phyloP scores from a whole-genome alignment of 2,113 vertebrate genomes.

The Nansenia antarctica region DNA sequence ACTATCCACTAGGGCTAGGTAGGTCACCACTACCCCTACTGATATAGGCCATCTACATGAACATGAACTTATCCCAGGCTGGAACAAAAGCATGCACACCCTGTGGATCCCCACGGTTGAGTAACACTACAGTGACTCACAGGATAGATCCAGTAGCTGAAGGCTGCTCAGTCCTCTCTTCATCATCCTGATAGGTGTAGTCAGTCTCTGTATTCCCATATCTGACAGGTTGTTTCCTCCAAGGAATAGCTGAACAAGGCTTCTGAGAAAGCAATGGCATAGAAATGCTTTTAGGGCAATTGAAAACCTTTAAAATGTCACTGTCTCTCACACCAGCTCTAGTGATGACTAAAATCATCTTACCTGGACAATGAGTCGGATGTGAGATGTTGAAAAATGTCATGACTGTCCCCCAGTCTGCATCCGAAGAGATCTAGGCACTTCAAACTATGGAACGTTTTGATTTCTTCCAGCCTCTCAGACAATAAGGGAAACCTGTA shows the following conservation, averaged over 20 bases:
- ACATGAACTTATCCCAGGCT: too few relatives aligned
- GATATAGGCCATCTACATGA: neutral
- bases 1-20: neutral
- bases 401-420: slow-evolving; percentile 91
- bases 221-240: slow-evolving; percentile 90
- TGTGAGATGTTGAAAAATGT: slow-evolving; percentile 88
- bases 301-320: neutral
- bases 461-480: slow-evolving; percentile 91
- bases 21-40: neutral
- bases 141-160: slow-evolving; percentile 85
- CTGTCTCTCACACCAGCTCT: neutral
- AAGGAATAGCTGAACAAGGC: slow-evolving; percentile 82
- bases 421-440: slow-evolving; percentile 92
- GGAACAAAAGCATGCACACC: too few relatives aligned
- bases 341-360: neutral
- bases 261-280: slow-evolving; percentile 43
- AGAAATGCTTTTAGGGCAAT: neutral
- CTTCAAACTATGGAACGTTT: slow-evolving; percentile 85
- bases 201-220: slow-evolving; percentile 86
- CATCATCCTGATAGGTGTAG: slow-evolving; percentile 87
- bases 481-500: slow-evolving; percentile 89
- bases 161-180: slow-evolving; percentile 87
- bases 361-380: slow-evolving; percentile 87
- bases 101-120: too few relatives aligned
- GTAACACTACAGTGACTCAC: slow-evolving; percentile 70